These are phyloP conservation scores for Sphaeridia pumilis DNA, from an alignment of 2,888 invertebrate genomes.

Conservation along the genomic window DNA sequence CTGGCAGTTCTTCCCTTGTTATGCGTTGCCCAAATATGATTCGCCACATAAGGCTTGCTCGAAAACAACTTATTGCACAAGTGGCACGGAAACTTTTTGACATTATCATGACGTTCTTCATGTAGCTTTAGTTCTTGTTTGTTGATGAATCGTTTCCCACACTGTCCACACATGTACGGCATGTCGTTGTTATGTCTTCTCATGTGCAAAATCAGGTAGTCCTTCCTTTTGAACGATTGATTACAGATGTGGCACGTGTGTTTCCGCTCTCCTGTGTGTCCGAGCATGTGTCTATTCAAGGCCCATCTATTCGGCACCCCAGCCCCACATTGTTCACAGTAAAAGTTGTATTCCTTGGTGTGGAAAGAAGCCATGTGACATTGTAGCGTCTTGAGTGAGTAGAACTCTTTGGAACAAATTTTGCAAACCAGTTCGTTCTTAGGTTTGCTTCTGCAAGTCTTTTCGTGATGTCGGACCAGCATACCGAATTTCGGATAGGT, in stretches of 20 bases:
- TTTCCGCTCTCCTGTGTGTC: background rate
- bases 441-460: background rate
- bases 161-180: constrained; percentile 3
- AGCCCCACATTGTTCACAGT: constrained; percentile 6
- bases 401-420: background rate
- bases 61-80: constrained; percentile 4
- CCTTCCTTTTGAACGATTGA: constrained; percentile 4
- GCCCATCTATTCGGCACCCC: background rate
- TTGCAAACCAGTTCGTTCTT: background rate
- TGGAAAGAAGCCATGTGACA: constrained; percentile 1
- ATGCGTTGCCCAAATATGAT: constrained; percentile 3
- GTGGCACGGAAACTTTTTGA: background rate
- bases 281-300: constrained; percentile 2
- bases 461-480: constrained; percentile 2
- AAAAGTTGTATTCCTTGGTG: constrained; percentile 5
- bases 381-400: background rate
- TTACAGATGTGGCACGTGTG: constrained; percentile 1
- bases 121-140: background rate
- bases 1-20: background rate
- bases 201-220: constrained; percentile 2
- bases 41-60: constrained; percentile 2
- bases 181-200: constrained; percentile 1
- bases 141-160: constrained; percentile 4
- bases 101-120: background rate
- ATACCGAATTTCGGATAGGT: background rate